Evolutionary conservation across 2,888 invertebrate species (phyloP).

Genomic region (Diplazon laetatorius): DNA sequence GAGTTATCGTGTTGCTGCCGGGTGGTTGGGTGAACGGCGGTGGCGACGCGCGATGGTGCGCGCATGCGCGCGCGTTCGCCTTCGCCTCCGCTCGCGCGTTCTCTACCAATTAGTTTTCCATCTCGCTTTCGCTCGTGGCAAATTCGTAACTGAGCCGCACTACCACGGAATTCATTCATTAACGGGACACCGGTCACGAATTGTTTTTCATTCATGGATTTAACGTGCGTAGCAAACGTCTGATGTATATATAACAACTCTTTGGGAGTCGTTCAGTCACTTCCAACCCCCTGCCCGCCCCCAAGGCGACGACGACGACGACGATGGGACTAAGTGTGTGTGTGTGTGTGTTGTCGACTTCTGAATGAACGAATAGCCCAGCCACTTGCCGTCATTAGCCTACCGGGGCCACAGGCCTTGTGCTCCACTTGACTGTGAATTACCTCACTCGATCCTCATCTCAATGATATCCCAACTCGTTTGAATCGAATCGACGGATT

Average conservation of each 20-base stretch:
- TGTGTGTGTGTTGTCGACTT: slow-evolving; percentile 68
- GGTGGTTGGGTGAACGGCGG: slow-evolving; percentile 64
- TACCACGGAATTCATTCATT: slow-evolving; percentile 77
- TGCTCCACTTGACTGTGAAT: slow-evolving; percentile 38
- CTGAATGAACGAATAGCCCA: slow-evolving; percentile 66
- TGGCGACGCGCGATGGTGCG: too few relatives aligned
- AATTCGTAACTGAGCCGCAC: slow-evolving; percentile 75
- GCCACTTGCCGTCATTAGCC: slow-evolving; percentile 55
- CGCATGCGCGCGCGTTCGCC: slow-evolving; percentile 67
- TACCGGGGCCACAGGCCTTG: slow-evolving; percentile 41
- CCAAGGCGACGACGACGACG: slow-evolving; percentile 33
- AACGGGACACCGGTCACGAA: slow-evolving; percentile 77
- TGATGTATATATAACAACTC: slow-evolving; percentile 59
- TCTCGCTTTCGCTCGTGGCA: slow-evolving; percentile 64
- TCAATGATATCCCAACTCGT: slow-evolving; percentile 32
- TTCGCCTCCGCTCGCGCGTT: slow-evolving; percentile 60
- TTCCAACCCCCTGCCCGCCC: slow-evolving; percentile 20
- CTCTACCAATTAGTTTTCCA: slow-evolving; percentile 68
- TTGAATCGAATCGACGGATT: neutral
- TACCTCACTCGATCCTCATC: slow-evolving; percentile 48
- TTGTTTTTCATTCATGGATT: slow-evolving; percentile 81
- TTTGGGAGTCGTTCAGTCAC: slow-evolving; percentile 44
- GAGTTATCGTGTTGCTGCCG: slow-evolving; percentile 64
- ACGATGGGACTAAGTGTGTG: slow-evolving; percentile 48
- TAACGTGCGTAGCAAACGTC: slow-evolving; percentile 70